phyloP scores from a whole-genome alignment of 2,888 invertebrate species.

The Catocala sponsa region DNA sequence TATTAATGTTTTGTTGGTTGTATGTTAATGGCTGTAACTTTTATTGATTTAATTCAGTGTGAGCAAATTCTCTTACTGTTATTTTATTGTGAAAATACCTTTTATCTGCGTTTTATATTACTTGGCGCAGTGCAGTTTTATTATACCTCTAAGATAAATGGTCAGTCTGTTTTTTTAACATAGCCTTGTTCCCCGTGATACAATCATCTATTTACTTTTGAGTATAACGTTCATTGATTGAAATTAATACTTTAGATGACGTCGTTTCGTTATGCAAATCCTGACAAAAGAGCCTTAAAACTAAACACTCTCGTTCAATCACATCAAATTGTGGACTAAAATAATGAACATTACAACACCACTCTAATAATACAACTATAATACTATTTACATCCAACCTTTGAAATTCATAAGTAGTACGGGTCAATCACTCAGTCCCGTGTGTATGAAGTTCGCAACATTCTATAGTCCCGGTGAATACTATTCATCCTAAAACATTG shows the following conservation, averaged over 20 bases:
- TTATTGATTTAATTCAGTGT: slow-evolving; percentile 7
- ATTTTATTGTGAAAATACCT: not conserved
- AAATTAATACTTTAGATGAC: too few relatives aligned
- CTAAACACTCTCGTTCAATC: slow-evolving; percentile 23
- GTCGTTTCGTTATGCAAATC: slow-evolving; percentile 20
- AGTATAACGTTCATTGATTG: too few relatives aligned
- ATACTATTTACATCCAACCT: slow-evolving; percentile 27
- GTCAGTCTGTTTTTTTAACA: too few relatives aligned
- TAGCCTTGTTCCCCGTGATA: too few relatives aligned
- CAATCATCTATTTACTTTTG: too few relatives aligned
- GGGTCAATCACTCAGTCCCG: slow-evolving; percentile 62
- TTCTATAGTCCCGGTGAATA: slow-evolving; percentile 53
- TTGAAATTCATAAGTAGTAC: slow-evolving; percentile 23
- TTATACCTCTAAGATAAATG: too few relatives aligned
- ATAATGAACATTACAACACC: slow-evolving; percentile 42
- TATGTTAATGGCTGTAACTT: slow-evolving; percentile 28
- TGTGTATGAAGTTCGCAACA: slow-evolving; percentile 58
- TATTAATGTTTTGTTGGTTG: slow-evolving; percentile 65
- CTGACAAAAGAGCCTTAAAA: slow-evolving; percentile 26
- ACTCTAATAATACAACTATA: slow-evolving; percentile 19
- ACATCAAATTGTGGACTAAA: slow-evolving; percentile 25
- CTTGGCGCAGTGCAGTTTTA: too few relatives aligned
- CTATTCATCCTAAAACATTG: slow-evolving; percentile 73
- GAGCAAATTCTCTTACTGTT: not conserved
- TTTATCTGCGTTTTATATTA: not conserved